Conservation (phyloP, 2,888 invertebrate species). For the Euclidia mi region DNA sequence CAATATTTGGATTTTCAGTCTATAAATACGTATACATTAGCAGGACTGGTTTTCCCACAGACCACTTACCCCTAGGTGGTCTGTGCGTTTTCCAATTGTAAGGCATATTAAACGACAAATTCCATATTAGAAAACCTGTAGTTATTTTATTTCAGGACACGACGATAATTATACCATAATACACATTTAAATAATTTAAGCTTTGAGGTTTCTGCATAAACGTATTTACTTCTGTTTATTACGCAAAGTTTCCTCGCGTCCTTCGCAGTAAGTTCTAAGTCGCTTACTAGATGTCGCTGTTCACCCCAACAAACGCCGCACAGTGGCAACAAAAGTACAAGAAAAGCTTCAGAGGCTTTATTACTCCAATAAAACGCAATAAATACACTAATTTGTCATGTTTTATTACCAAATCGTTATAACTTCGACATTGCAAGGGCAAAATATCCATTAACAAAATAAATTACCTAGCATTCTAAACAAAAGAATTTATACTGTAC, state of each 20-base stretch:
- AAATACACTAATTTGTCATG: conserved; percentile 40
- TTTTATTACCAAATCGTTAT: conserved; percentile 45
- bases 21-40: no score
- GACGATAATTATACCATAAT: no score
- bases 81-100: no score
- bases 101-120: no score
- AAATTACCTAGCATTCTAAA: conserved; percentile 32
- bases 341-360: conserved; percentile 34
- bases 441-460: conserved; percentile 33
- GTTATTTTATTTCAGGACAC: no score
- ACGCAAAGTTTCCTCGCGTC: conserved; percentile 34
- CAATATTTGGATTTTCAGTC: no score
- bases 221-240: conserved; percentile 23
- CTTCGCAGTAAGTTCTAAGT: conserved; percentile 28
- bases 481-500: conserved; percentile 25
- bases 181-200: no score
- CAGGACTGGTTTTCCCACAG: no score
- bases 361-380: conserved; percentile 45
- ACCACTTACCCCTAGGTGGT: no score
- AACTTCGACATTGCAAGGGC: conserved; percentile 38
- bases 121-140: no score
- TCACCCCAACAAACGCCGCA: conserved; percentile 20
- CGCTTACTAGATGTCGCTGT: conserved; percentile 49
- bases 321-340: conserved; percentile 25
- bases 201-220: conserved; percentile 5